Evolutionary conservation across 2,113 vertebrate genomes (phyloP).

Genomic region (Sinosuthora webbiana): DNA sequence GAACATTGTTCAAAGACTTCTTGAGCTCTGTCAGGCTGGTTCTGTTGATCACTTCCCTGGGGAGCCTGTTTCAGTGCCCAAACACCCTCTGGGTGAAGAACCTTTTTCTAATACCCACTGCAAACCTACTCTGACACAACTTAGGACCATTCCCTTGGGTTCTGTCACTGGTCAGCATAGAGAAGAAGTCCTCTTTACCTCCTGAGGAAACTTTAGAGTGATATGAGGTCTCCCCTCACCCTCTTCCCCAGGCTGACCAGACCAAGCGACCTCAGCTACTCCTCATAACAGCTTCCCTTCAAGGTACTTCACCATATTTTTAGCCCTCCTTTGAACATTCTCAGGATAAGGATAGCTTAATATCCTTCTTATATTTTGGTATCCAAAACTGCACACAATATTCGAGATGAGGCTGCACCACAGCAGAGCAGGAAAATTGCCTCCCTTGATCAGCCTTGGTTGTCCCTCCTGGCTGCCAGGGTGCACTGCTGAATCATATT

Average conservation of each 20-base stretch:
- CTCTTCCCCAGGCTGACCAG: background rate
- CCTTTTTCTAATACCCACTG: fast-evolving
- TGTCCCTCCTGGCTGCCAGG: background rate
- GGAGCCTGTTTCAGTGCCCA: background rate
- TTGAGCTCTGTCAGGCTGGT: background rate
- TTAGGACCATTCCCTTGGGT: fast-evolving
- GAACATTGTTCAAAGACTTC: fast-evolving
- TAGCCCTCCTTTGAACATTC: too few species aligned
- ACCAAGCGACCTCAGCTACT: background rate
- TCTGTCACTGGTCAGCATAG: too few species aligned
- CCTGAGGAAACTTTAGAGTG: fast-evolving
- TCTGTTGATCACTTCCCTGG: background rate
- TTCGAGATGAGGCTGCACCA: fast-evolving
- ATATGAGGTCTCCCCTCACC: fast-evolving
- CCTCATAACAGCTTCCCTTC: fast-evolving
- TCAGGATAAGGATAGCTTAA: background rate
- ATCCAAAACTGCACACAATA: background rate
- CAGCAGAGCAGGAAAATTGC: fast-evolving
- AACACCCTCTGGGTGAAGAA: background rate
- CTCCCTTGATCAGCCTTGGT: background rate
- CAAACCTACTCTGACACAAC: background rate
- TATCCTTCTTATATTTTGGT: background rate
- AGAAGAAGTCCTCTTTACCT: background rate
- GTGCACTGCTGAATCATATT: background rate
- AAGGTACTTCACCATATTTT: background rate